Conservation (phyloP, 2,113 vertebrate species). For the Phoxinus phoxinus region DNA sequence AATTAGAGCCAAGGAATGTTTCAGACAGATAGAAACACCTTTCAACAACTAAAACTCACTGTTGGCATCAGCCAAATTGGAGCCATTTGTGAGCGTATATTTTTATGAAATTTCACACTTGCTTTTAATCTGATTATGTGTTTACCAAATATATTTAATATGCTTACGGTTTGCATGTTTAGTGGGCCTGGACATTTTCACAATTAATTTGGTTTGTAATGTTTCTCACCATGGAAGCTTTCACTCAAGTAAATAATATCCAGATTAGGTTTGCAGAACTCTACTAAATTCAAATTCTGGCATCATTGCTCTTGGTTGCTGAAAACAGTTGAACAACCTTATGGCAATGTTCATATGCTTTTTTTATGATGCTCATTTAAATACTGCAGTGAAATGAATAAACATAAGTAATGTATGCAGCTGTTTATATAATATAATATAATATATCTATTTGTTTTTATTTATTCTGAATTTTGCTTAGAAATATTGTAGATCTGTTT, state of each 20-base stretch:
- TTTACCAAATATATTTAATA: not conserved
- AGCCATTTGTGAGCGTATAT: not conserved
- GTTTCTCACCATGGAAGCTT: not conserved
- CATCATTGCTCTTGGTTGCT: not conserved
- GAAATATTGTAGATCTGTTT: not conserved
- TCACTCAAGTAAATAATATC: not conserved
- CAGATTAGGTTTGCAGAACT: not conserved
- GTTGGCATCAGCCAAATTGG: not conserved
- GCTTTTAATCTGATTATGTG: not conserved
- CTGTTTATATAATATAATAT: not conserved
- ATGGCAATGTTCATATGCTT: not conserved
- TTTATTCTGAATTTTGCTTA: not conserved
- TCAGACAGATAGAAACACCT: slow-evolving; percentile 1
- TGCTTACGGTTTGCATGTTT: not conserved
- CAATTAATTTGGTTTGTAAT: not conserved
- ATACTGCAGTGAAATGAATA: not conserved
- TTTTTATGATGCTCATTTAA: not conserved
- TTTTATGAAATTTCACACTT: slow-evolving; percentile 21
- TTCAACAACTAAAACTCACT: not conserved
- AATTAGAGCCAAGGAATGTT: slow-evolving; percentile 15
- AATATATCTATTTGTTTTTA: not conserved
- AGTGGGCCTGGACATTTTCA: not conserved
- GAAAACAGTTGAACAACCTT: not conserved
- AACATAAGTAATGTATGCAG: no score
- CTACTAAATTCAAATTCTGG: not conserved